Evolutionary conservation across 2,113 vertebrate genomes (phyloP), one percentile per base, ranked within the genome.

Genomic region (Leuciscus idus): DNA sequence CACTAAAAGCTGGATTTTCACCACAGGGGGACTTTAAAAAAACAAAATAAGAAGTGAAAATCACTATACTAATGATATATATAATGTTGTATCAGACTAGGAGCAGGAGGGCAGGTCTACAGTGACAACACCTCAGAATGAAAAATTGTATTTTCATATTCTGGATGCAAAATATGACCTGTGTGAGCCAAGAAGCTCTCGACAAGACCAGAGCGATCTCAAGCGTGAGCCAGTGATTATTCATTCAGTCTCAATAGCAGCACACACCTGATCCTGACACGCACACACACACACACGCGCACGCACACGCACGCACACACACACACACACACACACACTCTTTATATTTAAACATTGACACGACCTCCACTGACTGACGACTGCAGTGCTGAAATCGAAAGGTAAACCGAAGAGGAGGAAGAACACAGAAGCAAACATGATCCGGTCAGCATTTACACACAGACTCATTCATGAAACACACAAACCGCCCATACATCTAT

Each of bases 251-350:
- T 85, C 70, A 62, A 83, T 64, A 85, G 50, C 84, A 64, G 48
- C 48, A 12, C 81, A 66, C 87, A 88, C 84, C 84, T 88, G 87
- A 83, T 86, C 62, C 39, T 46, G 61, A 70, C 68, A 57, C 19
- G 21, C 55, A 52, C 15, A 52, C 50, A 52, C 15, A 15, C 50
- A 15, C 13, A 52, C 50, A 52, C 50, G 5, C 13, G 17, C 13
- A 5, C 50, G 17, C 50, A 52, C 50, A 52, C 4, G 11, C 46
- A 1, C 46, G 3, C 11, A 12, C 46, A 12, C 10, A 3, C 2
- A 48, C 46, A 48, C 10, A 48, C 46, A 12, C 46, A 48, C 46
- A 3, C 46, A 12, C 46, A 12, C 46, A 46, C 43, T 9, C 46
- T 76, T 30, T 26, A n/a, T 46, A 28, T 64, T 28, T 28, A 64